A percentile compares a stretch with the other conserved stretches of the same genome.
phyloP scores from a whole-genome alignment of 2,888 invertebrate genomes.

The Matsumyia berberina region DNA sequence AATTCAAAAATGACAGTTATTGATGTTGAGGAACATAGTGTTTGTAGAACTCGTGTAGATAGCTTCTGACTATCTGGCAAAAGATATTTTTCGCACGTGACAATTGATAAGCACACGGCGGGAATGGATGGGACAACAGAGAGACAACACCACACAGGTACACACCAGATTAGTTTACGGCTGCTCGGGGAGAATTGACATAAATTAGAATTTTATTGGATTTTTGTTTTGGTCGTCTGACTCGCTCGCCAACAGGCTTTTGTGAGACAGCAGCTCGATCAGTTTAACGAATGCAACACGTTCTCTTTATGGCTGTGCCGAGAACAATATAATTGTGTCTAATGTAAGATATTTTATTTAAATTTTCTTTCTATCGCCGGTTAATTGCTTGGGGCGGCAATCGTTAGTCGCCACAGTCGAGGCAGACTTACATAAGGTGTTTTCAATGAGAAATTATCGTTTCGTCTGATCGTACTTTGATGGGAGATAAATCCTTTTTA shows the following conservation, averaged over 20 bases:
- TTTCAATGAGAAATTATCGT: not conserved
- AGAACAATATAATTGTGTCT: conserved; percentile 52
- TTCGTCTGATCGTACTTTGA: conserved; percentile 3
- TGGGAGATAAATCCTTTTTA: not conserved
- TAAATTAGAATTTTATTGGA: conserved; percentile 60
- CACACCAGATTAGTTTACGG: conserved; percentile 35
- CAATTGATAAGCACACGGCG: conserved; percentile 37
- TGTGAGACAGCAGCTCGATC: conserved; percentile 26
- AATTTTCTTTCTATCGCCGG: not conserved
- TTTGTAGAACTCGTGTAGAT: not conserved
- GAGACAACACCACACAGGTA: conserved; percentile 9
- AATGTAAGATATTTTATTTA: conserved; percentile 42
- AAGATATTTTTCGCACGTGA: conserved; percentile 56
- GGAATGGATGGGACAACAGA: conserved; percentile 11
- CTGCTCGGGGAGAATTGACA: conserved; percentile 20
- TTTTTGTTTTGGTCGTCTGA: conserved; percentile 42
- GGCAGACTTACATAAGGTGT: not conserved
- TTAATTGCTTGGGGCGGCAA: conserved; percentile 40
- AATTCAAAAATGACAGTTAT: conserved; percentile 38
- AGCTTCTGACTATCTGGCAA: conserved; percentile 26
- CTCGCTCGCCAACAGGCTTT: conserved; percentile 16
- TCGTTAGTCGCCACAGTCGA: not conserved
- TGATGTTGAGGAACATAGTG: conserved; percentile 14
- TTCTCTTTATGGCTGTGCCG: conserved; percentile 42
- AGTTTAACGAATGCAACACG: conserved; percentile 23